These are phyloP conservation scores for Theristicus caerulescens DNA, from an alignment of 2,113 vertebrate species.

Conservation along the genomic window DNA sequence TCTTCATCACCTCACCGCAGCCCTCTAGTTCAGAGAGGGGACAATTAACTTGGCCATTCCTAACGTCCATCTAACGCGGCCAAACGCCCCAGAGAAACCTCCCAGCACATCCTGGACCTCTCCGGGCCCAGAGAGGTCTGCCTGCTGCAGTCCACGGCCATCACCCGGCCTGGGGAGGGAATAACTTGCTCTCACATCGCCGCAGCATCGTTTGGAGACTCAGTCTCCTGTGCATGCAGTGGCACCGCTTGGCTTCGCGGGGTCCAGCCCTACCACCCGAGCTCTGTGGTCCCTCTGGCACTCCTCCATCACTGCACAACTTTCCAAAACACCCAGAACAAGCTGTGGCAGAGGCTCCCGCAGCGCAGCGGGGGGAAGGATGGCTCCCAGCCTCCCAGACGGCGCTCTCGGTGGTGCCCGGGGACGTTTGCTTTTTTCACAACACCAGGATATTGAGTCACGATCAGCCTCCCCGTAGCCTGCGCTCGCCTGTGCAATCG, in stretches of 20 bases:
- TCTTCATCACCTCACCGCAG: not conserved
- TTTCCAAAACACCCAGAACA: not conserved
- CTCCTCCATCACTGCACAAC: rapidly evolving
- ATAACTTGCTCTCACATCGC: not conserved
- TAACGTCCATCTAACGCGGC: rapidly evolving
- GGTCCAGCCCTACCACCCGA: not conserved
- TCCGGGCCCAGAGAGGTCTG: not conserved
- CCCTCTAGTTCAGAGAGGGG: not conserved
- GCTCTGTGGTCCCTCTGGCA: not conserved
- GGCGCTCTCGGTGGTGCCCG: rapidly evolving
- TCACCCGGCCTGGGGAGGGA: not conserved
- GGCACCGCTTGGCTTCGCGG: not conserved
- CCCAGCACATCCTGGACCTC: not conserved
- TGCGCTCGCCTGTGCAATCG: not conserved
- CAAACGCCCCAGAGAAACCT: not conserved
- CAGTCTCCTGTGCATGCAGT: rapidly evolving
- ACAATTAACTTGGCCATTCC: not conserved
- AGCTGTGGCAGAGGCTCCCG: not conserved
- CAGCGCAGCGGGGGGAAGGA: not conserved
- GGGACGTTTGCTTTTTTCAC: not conserved
- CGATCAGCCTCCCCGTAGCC: not conserved
- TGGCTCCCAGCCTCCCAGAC: not conserved
- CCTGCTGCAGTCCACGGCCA: not conserved
- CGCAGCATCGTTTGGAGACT: not conserved
- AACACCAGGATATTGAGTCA: not conserved